These are phyloP conservation scores for Motacilla tschutschensis DNA, from an alignment of 2,113 vertebrate species.

Conservation along the genomic window DNA sequence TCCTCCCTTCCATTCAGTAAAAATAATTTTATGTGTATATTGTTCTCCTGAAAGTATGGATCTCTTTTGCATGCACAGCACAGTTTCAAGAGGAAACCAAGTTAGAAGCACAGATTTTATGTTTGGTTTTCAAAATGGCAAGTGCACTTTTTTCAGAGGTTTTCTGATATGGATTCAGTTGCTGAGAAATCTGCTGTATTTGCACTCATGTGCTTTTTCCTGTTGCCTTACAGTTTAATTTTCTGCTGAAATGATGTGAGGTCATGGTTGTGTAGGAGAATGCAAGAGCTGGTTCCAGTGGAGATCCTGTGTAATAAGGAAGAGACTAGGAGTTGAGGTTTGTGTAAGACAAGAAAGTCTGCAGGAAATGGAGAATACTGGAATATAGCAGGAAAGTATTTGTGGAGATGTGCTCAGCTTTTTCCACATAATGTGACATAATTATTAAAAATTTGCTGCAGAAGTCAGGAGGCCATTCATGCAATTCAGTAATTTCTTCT, in stretches of 20 bases:
- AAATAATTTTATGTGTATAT: neutral
- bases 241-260: neutral
- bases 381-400: neutral
- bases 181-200: neutral
- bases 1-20: neutral
- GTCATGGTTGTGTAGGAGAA: rapidly evolving
- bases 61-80: neutral
- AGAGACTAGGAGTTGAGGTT: neutral
- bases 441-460: neutral
- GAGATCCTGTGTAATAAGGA: neutral
- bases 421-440: neutral
- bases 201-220: neutral
- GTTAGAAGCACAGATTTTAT: neutral
- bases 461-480: neutral
- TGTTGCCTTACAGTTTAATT: neutral
- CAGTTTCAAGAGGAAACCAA: neutral
- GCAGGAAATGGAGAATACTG: neutral
- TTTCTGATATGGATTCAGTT: neutral
- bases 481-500: neutral
- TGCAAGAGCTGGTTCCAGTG: neutral
- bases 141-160: neutral
- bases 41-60: neutral
- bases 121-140: neutral
- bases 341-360: neutral
- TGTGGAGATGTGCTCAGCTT: neutral